These are phyloP conservation scores for Ageneiosus marmoratus DNA, from an alignment of 2,113 vertebrate genomes.

Conservation along the genomic window DNA sequence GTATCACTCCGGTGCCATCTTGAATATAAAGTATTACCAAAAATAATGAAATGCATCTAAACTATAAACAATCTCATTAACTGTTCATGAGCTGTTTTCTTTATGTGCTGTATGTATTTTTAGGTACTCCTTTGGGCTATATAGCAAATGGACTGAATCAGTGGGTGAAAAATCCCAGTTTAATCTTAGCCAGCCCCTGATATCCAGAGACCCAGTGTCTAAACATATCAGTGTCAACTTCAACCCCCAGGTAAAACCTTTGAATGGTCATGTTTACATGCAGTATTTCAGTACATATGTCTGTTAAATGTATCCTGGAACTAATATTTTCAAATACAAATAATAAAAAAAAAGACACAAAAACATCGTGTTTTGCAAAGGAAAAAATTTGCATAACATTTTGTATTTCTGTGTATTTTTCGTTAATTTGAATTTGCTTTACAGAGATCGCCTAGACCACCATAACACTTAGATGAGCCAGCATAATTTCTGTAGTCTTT, in stretches of 20 bases:
- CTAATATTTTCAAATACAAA: neutral
- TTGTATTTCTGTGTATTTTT: no score
- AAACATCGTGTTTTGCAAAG: neutral
- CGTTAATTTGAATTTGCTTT: neutral
- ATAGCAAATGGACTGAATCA: constrained; percentile 77
- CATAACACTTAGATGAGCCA: neutral
- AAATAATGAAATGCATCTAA: neutral
- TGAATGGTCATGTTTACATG: neutral
- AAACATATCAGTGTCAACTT: constrained; percentile 86
- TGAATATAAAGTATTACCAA: neutral
- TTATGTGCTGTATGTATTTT: constrained; percentile 29
- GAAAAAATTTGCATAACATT: neutral
- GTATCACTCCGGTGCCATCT: neutral
- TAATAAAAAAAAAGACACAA: neutral
- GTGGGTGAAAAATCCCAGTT: constrained; percentile 83
- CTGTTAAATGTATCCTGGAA: neutral
- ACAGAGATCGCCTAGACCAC: neutral
- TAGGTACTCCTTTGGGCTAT: constrained; percentile 81
- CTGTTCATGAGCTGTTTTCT: neutral
- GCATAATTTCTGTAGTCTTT: neutral
- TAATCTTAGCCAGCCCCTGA: constrained; percentile 80
- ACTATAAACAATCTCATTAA: no score
- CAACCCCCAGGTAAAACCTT: constrained; percentile 82
- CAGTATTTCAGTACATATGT: neutral
- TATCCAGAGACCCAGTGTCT: constrained; percentile 74